Evolutionary conservation across 2,113 vertebrate genomes (phyloP), one percentile per base, ranked within the genome.

Genomic region (Illadopsis cleaveri): DNA sequence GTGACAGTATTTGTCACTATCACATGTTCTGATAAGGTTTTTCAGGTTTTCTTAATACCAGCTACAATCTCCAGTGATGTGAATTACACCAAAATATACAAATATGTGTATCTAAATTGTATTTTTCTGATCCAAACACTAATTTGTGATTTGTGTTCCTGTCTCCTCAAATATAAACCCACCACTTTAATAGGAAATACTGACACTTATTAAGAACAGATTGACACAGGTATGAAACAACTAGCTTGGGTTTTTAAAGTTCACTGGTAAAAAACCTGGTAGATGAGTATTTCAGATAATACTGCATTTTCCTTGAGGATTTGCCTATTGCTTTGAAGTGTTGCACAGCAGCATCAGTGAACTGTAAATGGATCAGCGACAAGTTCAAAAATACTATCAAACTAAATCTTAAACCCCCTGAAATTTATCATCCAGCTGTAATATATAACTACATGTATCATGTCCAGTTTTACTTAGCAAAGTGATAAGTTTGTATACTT

Each of bases 251-350:
- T 51, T 2, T 22, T 42, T 82, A 48, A 21, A 61, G 8, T 6
- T 2, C 15, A 20, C 6, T 51, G 6, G 0, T 54, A 88, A 79
- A 50, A 40, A n/a, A 25, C 0, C 22, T 37, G 2, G 6, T 42
- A 66, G 21, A 45, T 24, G 1, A 66, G 9, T 53, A 31, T 61
- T 66, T 78, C 24, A 45, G 24, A 31, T 66, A 61, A 2, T 60
- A 7, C 4, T 65, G 1, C 51, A 65, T 53, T 62, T 64, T 72
- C 12, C 11, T 72, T 77, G 28, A 72, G 17, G 27, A 89, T 58
- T 20, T 58, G 2, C 11, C 38, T 14, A 12, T 4, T 3, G 1
- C 5, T 85, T 68, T 82, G 18, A 12, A 56, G 19, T 17, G 11
- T 37, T 73, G 31, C 57, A 58, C 10, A 69, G 8, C 17, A 69